phyloP scores from a whole-genome alignment of 2,797 vertebrate species.

The Hipposideros larvatus region DNA sequence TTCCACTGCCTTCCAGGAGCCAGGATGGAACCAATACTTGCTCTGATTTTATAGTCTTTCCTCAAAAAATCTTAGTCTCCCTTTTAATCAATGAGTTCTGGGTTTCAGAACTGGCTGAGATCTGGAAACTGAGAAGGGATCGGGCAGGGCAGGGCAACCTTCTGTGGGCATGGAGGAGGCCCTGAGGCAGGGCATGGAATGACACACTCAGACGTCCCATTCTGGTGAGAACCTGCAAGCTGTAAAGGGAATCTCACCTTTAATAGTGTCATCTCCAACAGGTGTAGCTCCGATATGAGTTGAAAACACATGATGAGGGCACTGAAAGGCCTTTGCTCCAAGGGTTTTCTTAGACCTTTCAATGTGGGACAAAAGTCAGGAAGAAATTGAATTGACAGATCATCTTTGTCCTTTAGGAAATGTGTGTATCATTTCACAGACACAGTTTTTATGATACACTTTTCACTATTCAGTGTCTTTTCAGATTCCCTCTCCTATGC shows the following conservation, averaged over 20 bases:
- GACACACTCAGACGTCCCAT: not conserved
- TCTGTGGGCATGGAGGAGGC: not conserved
- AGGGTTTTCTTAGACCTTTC: not conserved
- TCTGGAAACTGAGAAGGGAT: not conserved
- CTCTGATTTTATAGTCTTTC: not conserved
- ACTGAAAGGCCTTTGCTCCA: not conserved
- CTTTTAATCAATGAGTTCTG: not conserved
- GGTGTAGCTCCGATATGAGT: not conserved
- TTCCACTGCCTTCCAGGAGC: not conserved
- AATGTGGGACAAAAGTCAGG: not conserved
- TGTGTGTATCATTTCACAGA: conserved; percentile 18
- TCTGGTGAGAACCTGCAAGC: not conserved
- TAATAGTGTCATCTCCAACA: not conserved
- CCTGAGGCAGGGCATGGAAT: not conserved
- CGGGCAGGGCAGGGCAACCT: not conserved
- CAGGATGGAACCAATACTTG: not conserved
- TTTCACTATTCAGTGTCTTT: not conserved
- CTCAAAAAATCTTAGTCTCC: not conserved
- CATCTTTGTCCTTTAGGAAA: not conserved
- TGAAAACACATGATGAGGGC: not conserved
- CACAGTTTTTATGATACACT: not conserved
- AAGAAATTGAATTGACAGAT: not conserved
- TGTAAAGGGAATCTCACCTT: not conserved
- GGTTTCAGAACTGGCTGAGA: not conserved
- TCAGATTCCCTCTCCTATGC: not conserved